These are phyloP conservation scores for Lontra canadensis DNA, from an alignment of 2,113 vertebrate species.

Conservation along the genomic window DNA sequence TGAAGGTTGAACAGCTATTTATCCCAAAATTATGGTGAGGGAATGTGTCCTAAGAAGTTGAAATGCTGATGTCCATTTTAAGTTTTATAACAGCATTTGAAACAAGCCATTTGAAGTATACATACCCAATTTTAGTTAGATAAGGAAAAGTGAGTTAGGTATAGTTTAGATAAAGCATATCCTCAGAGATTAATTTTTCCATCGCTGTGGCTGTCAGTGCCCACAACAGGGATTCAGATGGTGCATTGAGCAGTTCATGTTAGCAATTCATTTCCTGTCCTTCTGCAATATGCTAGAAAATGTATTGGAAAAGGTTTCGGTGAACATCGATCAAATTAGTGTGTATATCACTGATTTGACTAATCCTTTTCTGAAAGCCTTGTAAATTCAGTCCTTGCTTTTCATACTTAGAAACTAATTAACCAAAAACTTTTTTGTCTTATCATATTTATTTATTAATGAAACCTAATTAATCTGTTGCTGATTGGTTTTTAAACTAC, in stretches of 20 bases:
- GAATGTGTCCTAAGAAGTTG: neutral
- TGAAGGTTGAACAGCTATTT: constrained; percentile 4
- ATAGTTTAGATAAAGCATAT: constrained; percentile 4
- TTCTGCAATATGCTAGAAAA: constrained; percentile 8
- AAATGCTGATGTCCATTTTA: constrained; percentile 26
- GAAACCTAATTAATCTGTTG: constrained; percentile 49
- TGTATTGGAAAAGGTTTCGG: constrained; percentile 31
- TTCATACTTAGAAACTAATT: constrained; percentile 37
- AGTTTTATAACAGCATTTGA: constrained; percentile 6
- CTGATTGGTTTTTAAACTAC: constrained; percentile 46
- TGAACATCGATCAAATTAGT: neutral
- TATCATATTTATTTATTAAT: constrained; percentile 45
- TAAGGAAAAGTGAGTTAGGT: constrained; percentile 22
- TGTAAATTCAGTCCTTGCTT: constrained; percentile 45
- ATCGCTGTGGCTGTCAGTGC: neutral
- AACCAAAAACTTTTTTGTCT: constrained; percentile 37
- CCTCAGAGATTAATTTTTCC: constrained; percentile 26
- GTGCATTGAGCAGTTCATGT: neutral
- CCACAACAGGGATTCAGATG: neutral
- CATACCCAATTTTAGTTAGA: neutral
- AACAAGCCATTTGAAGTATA: neutral
- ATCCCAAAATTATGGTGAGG: constrained; percentile 10
- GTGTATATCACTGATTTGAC: constrained; percentile 15
- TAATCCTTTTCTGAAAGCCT: neutral
- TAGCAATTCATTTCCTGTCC: neutral